Evolutionary conservation across 2,888 invertebrate genomes (phyloP).

Genomic region (Chrysolina oricalcia): DNA sequence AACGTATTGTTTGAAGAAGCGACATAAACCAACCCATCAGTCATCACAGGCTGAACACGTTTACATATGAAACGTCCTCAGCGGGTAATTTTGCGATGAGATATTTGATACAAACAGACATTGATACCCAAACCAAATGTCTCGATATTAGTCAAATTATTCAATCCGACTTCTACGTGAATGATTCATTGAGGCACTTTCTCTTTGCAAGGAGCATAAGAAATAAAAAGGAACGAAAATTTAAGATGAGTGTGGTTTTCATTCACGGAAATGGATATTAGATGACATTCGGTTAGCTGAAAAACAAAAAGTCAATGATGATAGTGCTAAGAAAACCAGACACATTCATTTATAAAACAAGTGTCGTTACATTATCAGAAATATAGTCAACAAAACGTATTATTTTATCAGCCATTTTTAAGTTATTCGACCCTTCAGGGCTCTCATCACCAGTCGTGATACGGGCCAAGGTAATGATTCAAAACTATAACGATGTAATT

Average conservation of each 20-base stretch:
- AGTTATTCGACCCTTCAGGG: slow-evolving; percentile 30
- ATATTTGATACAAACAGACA: slow-evolving; percentile 15
- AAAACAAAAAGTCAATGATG: not conserved
- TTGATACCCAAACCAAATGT: slow-evolving; percentile 6
- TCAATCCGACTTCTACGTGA: slow-evolving; percentile 18
- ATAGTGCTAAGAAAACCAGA: slow-evolving; percentile 8
- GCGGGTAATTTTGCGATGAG: slow-evolving; percentile 26
- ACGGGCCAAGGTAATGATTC: slow-evolving; percentile 23
- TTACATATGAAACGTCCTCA: slow-evolving; percentile 61
- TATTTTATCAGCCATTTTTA: slow-evolving; percentile 1
- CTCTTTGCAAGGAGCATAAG: not conserved
- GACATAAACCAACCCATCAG: slow-evolving; percentile 35
- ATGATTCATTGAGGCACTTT: slow-evolving; percentile 13
- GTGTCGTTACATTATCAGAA: not conserved
- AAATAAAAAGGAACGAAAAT: not conserved
- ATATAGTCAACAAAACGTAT: slow-evolving; percentile 7
- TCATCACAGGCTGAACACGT: slow-evolving; percentile 47
- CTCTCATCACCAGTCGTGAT: not conserved
- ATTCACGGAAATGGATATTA: slow-evolving; percentile 3
- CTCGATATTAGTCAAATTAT: slow-evolving; percentile 17
- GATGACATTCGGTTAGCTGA: slow-evolving; percentile 7
- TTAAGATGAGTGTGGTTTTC: slow-evolving; percentile 1
- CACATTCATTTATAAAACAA: not conserved
- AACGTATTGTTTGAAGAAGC: slow-evolving; percentile 60
- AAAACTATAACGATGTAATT: slow-evolving; percentile 19